Evolutionary conservation across 2,888 invertebrate species (phyloP), one percentile per base, ranked within the genome.

Genomic region (Drosophila paranaensis): DNA sequence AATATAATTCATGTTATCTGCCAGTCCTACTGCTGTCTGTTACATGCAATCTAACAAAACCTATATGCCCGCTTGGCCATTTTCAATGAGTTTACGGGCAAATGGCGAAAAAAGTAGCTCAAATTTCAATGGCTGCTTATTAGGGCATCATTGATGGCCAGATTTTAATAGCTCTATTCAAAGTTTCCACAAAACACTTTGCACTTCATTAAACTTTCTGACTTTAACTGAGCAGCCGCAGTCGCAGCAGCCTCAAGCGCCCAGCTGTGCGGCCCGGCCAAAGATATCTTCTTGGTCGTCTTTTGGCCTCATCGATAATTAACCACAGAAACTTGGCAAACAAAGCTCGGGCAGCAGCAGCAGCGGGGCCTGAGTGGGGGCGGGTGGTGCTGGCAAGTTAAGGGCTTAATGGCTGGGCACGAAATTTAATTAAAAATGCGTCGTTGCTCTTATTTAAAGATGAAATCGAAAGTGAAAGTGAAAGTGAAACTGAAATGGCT

Each of bases 161-260:
- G 63, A 70, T 71, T 73, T 79, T 82, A 89, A 83, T 84, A 66
- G 71, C 68, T 75, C 75, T 64, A 81, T 73, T 65, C 60, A 61
- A 81, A 83, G 71, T 74, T 70, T 57, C 57, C 68, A 63, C 60
- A 58, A 85, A 85, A 85, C 82, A 65, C 76, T 86, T 86, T 90
- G 89, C 88, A 89, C 82, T 86, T 85, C 90, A 86, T 89, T 86
- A 80, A 89, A 88, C 86, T 89, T 88, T 57, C 67, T 61, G 85
- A 66, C 79, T 78, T 80, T 57, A 76, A 82, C 66, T 43, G 57
- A 73, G 72, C 61, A 57, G 35, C 63, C 20, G n/a, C n/a, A 20
- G 20, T 20, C 16, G 16, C 35, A 42, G 51, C 42, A n/a, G n/a
- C n/a, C n/a, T n/a, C n/a, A n/a, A n/a, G n/a, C 48, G 51, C 35